phyloP scores from a whole-genome alignment of 2,113 vertebrate species.

The Numida meleagris region DNA sequence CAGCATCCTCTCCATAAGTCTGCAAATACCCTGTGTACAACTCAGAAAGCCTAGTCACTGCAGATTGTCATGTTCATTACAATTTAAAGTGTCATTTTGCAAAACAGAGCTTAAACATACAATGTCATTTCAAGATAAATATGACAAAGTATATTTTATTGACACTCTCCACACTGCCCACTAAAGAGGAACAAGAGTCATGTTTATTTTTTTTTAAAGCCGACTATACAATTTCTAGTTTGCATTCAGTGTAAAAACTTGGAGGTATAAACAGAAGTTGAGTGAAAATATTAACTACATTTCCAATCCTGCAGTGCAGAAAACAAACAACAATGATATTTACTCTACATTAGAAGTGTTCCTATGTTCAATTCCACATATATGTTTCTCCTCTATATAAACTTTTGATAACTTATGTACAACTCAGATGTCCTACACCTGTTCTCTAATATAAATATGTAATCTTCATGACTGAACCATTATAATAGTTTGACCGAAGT shows the following conservation, averaged over 20 bases:
- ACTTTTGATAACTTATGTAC: conserved; percentile 72
- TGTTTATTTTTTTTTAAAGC: background rate
- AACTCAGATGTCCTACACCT: conserved; percentile 77
- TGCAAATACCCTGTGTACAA: background rate
- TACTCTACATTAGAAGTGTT: conserved; percentile 50
- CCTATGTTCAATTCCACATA: conserved; percentile 58
- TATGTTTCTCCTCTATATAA: conserved; percentile 72
- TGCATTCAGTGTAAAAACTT: conserved; percentile 82
- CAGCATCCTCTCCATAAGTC: rapidly evolving
- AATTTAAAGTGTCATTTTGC: background rate
- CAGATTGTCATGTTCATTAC: background rate
- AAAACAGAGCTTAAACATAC: background rate
- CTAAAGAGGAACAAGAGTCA: conserved; percentile 7
- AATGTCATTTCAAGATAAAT: background rate
- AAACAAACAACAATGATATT: conserved; percentile 51
- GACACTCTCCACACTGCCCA: conserved; percentile 49
- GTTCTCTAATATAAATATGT: conserved; percentile 78
- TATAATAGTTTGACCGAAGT: conserved; percentile 66
- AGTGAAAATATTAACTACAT: conserved; percentile 64
- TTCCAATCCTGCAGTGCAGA: conserved; percentile 68
- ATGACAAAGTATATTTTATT: conserved; percentile 66
- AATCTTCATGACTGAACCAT: conserved; percentile 54
- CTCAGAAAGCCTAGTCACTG: background rate
- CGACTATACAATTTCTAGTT: conserved; percentile 27
- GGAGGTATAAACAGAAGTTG: conserved; percentile 76